These are phyloP conservation scores for Sarotherodon lohbergeri DNA, from an alignment of 2,113 vertebrate genomes.

Conservation along the genomic window DNA sequence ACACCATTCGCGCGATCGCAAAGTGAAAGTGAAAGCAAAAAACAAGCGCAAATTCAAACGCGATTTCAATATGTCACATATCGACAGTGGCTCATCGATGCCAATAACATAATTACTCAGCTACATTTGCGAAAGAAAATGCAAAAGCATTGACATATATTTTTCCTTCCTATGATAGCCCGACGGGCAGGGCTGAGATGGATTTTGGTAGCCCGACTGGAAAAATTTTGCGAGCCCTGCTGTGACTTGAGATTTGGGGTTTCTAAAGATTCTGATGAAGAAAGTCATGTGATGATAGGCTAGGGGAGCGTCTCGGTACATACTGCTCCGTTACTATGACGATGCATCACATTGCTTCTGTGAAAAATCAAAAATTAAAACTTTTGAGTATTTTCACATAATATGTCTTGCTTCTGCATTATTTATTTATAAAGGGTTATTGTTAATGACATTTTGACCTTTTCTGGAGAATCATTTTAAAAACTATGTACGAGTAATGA, in stretches of 20 bases:
- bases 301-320: neutral
- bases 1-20: too few relatives aligned
- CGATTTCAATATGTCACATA: too few relatives aligned
- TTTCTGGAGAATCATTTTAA: neutral
- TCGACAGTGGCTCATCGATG: too few relatives aligned
- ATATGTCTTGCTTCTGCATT: accelerated
- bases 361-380: neutral
- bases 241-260: neutral
- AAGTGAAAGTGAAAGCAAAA: too few relatives aligned
- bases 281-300: neutral
- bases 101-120: too few relatives aligned
- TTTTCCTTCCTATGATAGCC: too few relatives aligned
- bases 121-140: too few relatives aligned
- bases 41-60: too few relatives aligned
- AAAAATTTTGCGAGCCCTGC: too few relatives aligned
- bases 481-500: neutral
- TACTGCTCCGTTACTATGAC: neutral
- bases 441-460: neutral
- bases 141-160: too few relatives aligned
- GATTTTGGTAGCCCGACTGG: too few relatives aligned
- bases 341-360: neutral
- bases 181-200: too few relatives aligned
- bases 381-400: neutral
- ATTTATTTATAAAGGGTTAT: neutral
- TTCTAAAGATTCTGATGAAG: neutral